Percentiles rank a stretch among this genome's conserved stretches.
Evolutionary conservation across 2,797 vertebrate species (phyloP).

Genomic region (Brachymystax lenok): DNA sequence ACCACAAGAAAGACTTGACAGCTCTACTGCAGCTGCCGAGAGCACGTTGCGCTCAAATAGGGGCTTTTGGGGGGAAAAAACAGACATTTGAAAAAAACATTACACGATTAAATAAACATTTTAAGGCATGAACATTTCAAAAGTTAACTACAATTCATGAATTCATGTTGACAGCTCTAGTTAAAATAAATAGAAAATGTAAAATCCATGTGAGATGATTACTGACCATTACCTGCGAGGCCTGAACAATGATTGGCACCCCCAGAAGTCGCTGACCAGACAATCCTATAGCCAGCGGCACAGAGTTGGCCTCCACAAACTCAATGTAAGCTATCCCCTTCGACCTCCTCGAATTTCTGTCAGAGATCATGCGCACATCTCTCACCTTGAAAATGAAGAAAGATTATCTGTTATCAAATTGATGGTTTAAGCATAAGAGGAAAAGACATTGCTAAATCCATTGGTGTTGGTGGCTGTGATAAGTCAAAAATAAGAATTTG

Average conservation of each 20-base stretch:
- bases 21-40: no score
- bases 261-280: conserved; percentile 95
- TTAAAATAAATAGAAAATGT: background rate
- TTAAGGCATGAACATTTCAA: no score
- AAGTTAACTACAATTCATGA: background rate
- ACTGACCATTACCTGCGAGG: conserved; percentile 84
- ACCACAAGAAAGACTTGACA: no score
- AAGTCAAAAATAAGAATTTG: background rate
- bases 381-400: conserved; percentile 78
- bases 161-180: background rate
- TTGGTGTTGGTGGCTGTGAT: background rate
- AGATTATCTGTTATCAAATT: background rate
- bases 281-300: conserved; percentile 94
- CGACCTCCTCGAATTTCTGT: conserved; percentile 96
- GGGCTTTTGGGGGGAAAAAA: no score
- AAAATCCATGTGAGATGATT: background rate
- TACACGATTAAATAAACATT: no score
- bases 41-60: no score
- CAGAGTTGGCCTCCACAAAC: conserved; percentile 92
- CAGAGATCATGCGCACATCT: conserved; percentile 97
- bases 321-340: conserved; percentile 99
- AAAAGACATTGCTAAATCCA: background rate
- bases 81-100: no score
- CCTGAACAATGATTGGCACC: conserved; percentile 96
- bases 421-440: background rate